Conservation (phyloP, 1,140 invertebrate genomes). For the Idris sp. region DNA sequence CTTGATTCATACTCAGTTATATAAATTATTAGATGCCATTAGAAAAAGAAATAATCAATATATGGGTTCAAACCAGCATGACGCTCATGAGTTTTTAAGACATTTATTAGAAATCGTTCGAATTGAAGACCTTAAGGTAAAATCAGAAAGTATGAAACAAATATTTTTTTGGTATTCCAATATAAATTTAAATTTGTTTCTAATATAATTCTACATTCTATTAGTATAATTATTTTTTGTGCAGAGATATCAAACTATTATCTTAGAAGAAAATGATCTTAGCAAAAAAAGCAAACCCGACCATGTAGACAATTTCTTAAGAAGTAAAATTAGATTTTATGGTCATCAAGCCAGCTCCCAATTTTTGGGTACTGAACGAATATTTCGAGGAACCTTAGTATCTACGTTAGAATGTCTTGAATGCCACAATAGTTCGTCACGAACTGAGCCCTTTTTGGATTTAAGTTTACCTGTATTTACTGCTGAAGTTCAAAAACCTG, state of each 20-base stretch:
- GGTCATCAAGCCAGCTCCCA: conserved; percentile 89
- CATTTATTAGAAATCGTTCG: conserved; percentile 92
- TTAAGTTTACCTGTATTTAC: conserved; percentile 92
- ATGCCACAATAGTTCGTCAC: conserved; percentile 90
- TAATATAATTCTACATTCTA: no score
- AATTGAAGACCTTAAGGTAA: conserved; percentile 72
- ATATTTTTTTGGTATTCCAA: no score
- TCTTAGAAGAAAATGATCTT: conserved; percentile 85
- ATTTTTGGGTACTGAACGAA: conserved; percentile 85
- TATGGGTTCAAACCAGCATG: conserved; percentile 96
- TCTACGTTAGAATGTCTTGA: conserved; percentile 94
- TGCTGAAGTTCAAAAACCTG: conserved; percentile 83
- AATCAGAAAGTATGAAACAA: no score
- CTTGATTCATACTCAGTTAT: no score
- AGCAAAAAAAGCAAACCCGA: conserved; percentile 76
- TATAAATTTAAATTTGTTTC: no score
- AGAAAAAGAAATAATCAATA: conserved; percentile 89
- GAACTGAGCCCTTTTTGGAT: conserved; percentile 95
- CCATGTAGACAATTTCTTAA: conserved; percentile 82
- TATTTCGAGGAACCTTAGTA: conserved; percentile 93
- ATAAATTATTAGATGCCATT: conserved; percentile 87
- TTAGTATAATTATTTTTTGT: conserved; percentile 69
- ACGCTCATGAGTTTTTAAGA: conserved; percentile 95
- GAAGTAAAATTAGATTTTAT: conserved; percentile 86
- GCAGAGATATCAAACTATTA: conserved; percentile 86